Conservation (phyloP, 2,888 invertebrate species). For the Rhyacophila evoluta region DNA sequence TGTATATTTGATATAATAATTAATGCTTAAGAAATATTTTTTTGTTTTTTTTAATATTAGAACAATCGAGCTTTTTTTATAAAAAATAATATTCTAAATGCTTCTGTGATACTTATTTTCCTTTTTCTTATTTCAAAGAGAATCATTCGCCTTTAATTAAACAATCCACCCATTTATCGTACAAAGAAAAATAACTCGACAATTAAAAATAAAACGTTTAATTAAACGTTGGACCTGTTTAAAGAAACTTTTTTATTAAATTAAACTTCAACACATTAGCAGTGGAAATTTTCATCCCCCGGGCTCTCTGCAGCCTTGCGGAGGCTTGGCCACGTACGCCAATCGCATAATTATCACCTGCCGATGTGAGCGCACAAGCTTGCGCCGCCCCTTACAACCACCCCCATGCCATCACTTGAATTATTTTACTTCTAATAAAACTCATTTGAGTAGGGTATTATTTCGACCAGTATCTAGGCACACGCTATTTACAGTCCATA, state of each 20-base stretch:
- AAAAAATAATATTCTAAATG: too few species aligned
- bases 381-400: background rate
- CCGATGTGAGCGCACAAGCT: background rate
- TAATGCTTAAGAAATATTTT: too few species aligned
- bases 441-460: background rate
- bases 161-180: background rate
- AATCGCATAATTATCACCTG: conserved; percentile 24
- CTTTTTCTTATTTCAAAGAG: too few species aligned
- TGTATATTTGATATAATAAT: too few species aligned
- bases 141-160: too few species aligned
- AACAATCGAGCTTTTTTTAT: too few species aligned
- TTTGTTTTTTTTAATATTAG: too few species aligned
- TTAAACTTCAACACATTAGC: conserved; percentile 18
- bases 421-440: background rate
- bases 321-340: background rate
- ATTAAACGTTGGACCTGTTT: conserved; percentile 3
- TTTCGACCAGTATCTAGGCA: background rate
- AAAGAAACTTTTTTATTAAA: conserved; percentile 1
- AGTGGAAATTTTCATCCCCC: background rate
- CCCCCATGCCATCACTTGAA: background rate
- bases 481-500: background rate
- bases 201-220: conserved; percentile 8
- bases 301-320: background rate
- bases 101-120: too few species aligned
- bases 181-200: background rate